A percentile compares a stretch with the other conserved stretches of the same genome.
Evolutionary conservation across 2,797 vertebrate genomes (phyloP).

Genomic region (Carduelis carduelis): DNA sequence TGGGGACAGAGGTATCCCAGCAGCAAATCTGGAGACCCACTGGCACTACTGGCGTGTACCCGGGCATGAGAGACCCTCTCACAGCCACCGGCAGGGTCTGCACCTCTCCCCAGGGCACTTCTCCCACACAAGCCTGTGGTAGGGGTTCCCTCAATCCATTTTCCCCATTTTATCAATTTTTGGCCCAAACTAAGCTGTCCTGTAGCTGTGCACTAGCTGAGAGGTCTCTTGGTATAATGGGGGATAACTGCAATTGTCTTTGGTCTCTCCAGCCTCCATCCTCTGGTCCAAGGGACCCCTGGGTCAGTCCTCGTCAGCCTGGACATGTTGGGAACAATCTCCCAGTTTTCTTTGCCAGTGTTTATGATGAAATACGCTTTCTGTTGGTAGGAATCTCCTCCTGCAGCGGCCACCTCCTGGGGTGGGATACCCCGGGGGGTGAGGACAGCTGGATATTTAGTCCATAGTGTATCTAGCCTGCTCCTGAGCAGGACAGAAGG

Average conservation of each 20-base stretch:
- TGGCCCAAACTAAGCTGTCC: neutral
- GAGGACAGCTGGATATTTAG: neutral
- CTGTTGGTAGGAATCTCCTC: neutral
- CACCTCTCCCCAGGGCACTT: neutral
- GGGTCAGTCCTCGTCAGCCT: rapidly evolving
- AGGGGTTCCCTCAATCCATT: neutral
- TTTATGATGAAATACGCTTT: neutral
- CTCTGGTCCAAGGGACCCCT: neutral
- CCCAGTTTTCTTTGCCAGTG: neutral
- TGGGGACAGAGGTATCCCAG: neutral
- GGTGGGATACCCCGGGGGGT: rapidly evolving
- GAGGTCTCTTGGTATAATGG: neutral
- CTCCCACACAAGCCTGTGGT: neutral
- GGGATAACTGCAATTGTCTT: neutral
- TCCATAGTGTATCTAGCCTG: rapidly evolving
- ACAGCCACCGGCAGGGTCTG: neutral
- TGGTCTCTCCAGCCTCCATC: neutral
- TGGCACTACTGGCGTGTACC: no score
- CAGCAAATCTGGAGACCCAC: neutral
- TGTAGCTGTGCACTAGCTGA: rapidly evolving
- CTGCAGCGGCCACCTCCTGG: neutral
- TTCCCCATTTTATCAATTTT: neutral
- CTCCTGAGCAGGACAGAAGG: neutral
- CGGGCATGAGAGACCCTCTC: neutral
- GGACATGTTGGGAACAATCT: neutral